Conservation (phyloP, 2,888 invertebrate genomes). For the Pseudoips prasinana region DNA sequence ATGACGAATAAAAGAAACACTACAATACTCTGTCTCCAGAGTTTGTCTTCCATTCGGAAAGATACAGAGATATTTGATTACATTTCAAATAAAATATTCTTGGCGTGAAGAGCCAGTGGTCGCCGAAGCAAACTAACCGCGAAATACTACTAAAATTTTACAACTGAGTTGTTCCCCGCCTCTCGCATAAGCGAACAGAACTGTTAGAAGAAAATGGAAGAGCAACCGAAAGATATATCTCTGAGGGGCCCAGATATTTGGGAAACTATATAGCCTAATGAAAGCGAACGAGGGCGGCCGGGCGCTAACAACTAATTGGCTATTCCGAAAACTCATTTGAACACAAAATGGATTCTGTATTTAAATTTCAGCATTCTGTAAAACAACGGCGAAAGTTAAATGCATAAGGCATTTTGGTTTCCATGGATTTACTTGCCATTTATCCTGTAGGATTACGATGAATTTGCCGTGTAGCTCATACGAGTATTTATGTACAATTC, state of each 20-base stretch:
- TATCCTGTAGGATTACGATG: conserved; percentile 29
- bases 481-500: conserved; percentile 1
- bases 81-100: conserved; percentile 26
- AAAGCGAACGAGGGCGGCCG: conserved; percentile 79
- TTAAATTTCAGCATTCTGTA: conserved; percentile 79
- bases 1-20: no score
- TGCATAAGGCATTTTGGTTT: conserved; percentile 64
- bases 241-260: conserved; percentile 76
- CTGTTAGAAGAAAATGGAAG: conserved; percentile 74
- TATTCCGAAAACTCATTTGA: conserved; percentile 82
- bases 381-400: conserved; percentile 76
- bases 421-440: conserved; percentile 48
- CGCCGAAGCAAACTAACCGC: conserved; percentile 51
- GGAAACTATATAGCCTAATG: conserved; percentile 82
- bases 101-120: conserved; percentile 8
- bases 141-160: conserved; percentile 69
- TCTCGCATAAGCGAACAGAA: conserved; percentile 58
- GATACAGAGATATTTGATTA: conserved; percentile 25
- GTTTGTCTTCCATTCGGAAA: no score
- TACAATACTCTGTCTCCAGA: no score
- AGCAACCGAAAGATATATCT: conserved; percentile 76
- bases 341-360: conserved; percentile 82
- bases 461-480: conserved; percentile 13
- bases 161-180: conserved; percentile 58
- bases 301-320: conserved; percentile 82